Conservation (phyloP, 2,888 invertebrate genomes). For the Blastobasis adustella region DNA sequence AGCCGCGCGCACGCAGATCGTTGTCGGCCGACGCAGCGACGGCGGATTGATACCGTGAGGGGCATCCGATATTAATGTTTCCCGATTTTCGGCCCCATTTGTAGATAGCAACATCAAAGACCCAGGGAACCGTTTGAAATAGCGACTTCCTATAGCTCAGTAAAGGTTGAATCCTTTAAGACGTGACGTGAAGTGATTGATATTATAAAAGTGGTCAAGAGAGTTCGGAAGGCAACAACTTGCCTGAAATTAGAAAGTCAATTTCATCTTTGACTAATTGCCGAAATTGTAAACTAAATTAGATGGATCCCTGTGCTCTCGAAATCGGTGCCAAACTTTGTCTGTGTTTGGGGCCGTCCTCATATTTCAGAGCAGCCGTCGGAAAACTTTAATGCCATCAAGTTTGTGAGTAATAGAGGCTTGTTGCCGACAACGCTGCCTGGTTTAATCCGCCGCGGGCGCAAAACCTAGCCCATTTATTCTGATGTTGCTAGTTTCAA, state of each 20-base stretch:
- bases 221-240: background rate
- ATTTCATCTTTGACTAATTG: too few species aligned
- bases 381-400: slow-evolving; percentile 50
- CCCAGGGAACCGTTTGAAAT: background rate
- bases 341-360: slow-evolving; percentile 25
- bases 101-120: background rate
- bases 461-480: slow-evolving; percentile 41
- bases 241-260: too few species aligned
- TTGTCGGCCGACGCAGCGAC: background rate
- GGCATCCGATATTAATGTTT: background rate
- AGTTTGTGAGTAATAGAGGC: slow-evolving; percentile 52
- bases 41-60: background rate
- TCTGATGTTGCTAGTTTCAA: slow-evolving; percentile 30
- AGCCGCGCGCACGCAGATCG: slow-evolving; percentile 34
- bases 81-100: background rate
- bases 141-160: background rate
- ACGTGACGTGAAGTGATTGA: too few species aligned
- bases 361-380: slow-evolving; percentile 40
- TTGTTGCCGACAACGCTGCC: slow-evolving; percentile 35
- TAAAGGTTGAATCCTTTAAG: too few species aligned
- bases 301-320: slow-evolving; percentile 6
- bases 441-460: slow-evolving; percentile 37
- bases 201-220: background rate
- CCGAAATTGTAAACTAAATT: slow-evolving; percentile 7
- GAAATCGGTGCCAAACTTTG: slow-evolving; percentile 20